Base-by-base conservation (phyloP, 2,797 vertebrate species). In the Rhinichthys osculus region DNA sequence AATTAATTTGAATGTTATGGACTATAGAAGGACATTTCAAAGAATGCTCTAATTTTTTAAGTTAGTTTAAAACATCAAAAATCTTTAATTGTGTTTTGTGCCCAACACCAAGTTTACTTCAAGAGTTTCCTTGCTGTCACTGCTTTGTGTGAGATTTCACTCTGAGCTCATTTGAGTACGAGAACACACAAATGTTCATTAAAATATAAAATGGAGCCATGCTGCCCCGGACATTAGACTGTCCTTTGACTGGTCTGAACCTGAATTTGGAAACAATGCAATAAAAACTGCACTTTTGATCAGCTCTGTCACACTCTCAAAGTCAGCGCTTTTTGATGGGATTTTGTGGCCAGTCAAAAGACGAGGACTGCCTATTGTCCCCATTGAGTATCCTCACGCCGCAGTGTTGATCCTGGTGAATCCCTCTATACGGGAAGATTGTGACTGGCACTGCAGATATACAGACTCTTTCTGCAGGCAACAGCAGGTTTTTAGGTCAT, bases 321-420 rank as follows among this genome's bases (percentile, higher is more conserved):
- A 79, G 66, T 88, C 84, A 88, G 84, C 84, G n/a, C 69, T 73
- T 86, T 73, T 44, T 54, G 16, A 67, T 47, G 47, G 80, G 80
- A 83, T 83, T 88, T 86, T 57, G 67, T 17, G 77, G 81, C 71
- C 50, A 59, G 78, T n/a, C 71, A 14, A 78, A 85, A 78, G 70
- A 79, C 0, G 13, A 76, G 74, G 83, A 78, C 84, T 88, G 62
- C 54, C 33, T 80, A 35, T 67, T 81, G 80, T 83, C 47, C 54
- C 81, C 17, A 52, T 10, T 30, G 70, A 81, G 76, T 83, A 71
- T 77, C 64, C 52, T 71, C 33, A 62, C 38, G 82, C 73, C 7
- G 16, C 85, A 85, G 47, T 4, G 66, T 87, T 83, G 83, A 87
- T 90, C 87, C 70, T 21, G 8, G 47, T 30, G 47, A 73, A 74